Conservation (phyloP, 2,797 vertebrate species). For the Acrocephalus scirpaceus region DNA sequence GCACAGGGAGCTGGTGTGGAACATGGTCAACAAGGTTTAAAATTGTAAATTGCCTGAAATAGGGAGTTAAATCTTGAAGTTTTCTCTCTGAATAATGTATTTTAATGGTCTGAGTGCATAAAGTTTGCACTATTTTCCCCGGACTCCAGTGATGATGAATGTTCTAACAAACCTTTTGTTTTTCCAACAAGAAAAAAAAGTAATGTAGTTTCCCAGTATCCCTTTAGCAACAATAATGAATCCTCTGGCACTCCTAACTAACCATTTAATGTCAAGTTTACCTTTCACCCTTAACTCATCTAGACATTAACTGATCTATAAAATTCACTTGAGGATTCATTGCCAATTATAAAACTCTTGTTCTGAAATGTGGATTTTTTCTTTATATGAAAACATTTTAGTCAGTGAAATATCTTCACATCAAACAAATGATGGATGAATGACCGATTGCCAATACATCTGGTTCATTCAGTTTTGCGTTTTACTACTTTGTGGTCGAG, state of each 20-base stretch:
- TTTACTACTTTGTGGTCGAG: background rate
- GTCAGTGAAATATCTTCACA: constrained; percentile 29
- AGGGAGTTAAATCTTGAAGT: background rate
- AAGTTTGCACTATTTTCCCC: constrained; percentile 28
- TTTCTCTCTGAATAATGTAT: background rate
- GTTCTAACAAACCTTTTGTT: constrained; percentile 43
- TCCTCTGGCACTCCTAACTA: constrained; percentile 65
- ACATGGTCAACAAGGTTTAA: background rate
- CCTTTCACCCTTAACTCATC: constrained; percentile 60
- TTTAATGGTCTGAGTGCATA: constrained; percentile 7
- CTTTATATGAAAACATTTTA: constrained; percentile 37
- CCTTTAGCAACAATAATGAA: constrained; percentile 43
- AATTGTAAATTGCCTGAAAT: background rate
- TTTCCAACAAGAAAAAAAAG: constrained; percentile 20
- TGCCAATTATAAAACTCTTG: constrained; percentile 55
- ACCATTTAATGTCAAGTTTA: constrained; percentile 69
- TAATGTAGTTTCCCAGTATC: background rate
- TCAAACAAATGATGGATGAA: constrained; percentile 42
- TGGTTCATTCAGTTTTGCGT: background rate
- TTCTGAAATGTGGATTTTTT: constrained; percentile 24
- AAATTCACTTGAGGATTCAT: constrained; percentile 64
- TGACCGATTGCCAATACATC: background rate
- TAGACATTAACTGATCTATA: constrained; percentile 63
- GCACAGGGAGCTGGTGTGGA: background rate
- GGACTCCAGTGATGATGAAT: background rate